A percentile compares a stretch with the other conserved stretches of the same genome.
phyloP scores from a whole-genome alignment of 2,888 invertebrate species.

The Cephonodes hylas region DNA sequence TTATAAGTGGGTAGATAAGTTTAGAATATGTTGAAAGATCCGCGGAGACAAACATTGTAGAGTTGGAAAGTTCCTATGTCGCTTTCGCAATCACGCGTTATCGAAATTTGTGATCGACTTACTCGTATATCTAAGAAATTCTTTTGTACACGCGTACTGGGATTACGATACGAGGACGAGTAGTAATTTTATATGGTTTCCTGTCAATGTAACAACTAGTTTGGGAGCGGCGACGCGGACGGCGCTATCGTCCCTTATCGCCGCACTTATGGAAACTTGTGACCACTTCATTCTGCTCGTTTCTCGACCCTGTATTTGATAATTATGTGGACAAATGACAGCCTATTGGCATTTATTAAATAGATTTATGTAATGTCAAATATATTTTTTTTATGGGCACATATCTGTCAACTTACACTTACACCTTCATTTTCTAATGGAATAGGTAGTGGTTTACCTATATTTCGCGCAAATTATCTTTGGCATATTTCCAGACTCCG shows the following conservation, averaged over 20 bases:
- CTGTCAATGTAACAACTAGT: slow-evolving; percentile 41
- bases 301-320: slow-evolving; percentile 34
- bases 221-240: slow-evolving; percentile 38
- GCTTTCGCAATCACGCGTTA: slow-evolving; percentile 24
- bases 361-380: too few relatives aligned
- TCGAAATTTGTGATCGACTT: slow-evolving; percentile 17
- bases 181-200: slow-evolving; percentile 30
- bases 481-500: too few relatives aligned
- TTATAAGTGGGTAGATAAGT: not conserved
- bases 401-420: too few relatives aligned
- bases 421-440: too few relatives aligned
- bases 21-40: not conserved
- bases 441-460: too few relatives aligned
- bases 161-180: slow-evolving; percentile 22
- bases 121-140: slow-evolving; percentile 20
- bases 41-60: not conserved
- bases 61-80: slow-evolving; percentile 24
- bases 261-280: slow-evolving; percentile 63
- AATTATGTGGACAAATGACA: slow-evolving; percentile 14
- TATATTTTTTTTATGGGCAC: not conserved
- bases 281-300: slow-evolving; percentile 42
- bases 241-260: slow-evolving; percentile 49
- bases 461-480: too few relatives aligned
- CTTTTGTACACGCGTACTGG: slow-evolving; percentile 12
- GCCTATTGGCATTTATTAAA: not conserved